Conservation (phyloP, 2,888 invertebrate species). For the Standfussiana lucernea region DNA sequence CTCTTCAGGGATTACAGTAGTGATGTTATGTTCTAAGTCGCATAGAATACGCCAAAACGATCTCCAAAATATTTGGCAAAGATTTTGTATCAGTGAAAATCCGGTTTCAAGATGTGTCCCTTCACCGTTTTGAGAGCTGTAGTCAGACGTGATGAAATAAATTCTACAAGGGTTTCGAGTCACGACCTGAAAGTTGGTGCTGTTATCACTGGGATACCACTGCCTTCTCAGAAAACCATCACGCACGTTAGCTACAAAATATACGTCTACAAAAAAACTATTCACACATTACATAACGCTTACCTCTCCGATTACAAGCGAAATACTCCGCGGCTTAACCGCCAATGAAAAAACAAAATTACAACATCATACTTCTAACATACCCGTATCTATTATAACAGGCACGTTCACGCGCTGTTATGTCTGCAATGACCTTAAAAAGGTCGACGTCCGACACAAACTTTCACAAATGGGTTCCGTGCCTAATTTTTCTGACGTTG, state of each 20-base stretch:
- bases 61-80: not conserved
- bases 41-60: not conserved
- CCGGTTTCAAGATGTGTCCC: no score
- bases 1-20: no score
- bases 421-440: slow-evolving; percentile 65
- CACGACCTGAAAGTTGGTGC: no score
- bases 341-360: slow-evolving; percentile 56
- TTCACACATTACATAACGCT: slow-evolving; percentile 2
- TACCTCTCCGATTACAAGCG: slow-evolving; percentile 28
- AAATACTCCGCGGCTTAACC: slow-evolving; percentile 17
- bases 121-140: no score
- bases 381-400: slow-evolving; percentile 52
- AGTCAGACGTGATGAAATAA: no score
- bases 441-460: slow-evolving; percentile 49
- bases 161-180: no score
- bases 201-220: not conserved
- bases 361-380: slow-evolving; percentile 47
- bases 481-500: slow-evolving; percentile 60
- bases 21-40: no score
- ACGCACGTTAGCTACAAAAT: not conserved
- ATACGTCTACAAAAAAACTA: not conserved
- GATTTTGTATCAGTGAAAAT: no score
- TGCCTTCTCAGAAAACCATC: not conserved
- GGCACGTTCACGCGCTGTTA: slow-evolving; percentile 66
- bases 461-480: slow-evolving; percentile 56